Evolutionary conservation across 64 coral and sea anemone genomes (phyloP).

Genomic region (Cladopsammia gracilis): DNA sequence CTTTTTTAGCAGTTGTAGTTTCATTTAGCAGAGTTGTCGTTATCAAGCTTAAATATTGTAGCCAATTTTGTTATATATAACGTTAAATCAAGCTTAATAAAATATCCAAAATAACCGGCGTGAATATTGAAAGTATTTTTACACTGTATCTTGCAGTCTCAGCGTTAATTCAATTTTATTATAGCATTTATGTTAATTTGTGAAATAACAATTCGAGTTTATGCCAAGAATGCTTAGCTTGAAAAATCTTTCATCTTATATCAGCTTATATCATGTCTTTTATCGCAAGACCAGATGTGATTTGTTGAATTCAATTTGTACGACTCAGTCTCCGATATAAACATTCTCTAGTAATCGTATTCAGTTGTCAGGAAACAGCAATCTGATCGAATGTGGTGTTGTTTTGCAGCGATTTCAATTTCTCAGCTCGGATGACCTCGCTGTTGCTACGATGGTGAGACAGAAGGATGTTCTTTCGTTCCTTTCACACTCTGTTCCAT

Average conservation of each 20-base stretch:
- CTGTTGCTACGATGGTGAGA: constrained; percentile 79
- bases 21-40: no score
- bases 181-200: neutral
- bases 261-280: no score
- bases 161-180: neutral
- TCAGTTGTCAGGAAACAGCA: neutral
- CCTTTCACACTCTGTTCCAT: constrained; percentile 88
- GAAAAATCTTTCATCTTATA: neutral
- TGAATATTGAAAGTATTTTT: neutral
- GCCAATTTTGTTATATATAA: no score
- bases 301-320: neutral
- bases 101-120: neutral
- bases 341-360: neutral
- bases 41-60: no score
- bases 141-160: neutral
- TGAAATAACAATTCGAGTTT: constrained; percentile 2
- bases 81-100: neutral
- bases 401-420: constrained; percentile 79
- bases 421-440: constrained; percentile 75
- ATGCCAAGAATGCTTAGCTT: neutral
- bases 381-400: constrained; percentile 11
- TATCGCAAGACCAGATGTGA: no score
- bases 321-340: neutral
- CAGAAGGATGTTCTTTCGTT: constrained; percentile 86
- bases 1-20: neutral